Percentiles rank a stretch among this genome's conserved stretches.
These are phyloP conservation scores for Actenoides hombroni DNA, from an alignment of 2,113 vertebrate species.

Conservation along the genomic window DNA sequence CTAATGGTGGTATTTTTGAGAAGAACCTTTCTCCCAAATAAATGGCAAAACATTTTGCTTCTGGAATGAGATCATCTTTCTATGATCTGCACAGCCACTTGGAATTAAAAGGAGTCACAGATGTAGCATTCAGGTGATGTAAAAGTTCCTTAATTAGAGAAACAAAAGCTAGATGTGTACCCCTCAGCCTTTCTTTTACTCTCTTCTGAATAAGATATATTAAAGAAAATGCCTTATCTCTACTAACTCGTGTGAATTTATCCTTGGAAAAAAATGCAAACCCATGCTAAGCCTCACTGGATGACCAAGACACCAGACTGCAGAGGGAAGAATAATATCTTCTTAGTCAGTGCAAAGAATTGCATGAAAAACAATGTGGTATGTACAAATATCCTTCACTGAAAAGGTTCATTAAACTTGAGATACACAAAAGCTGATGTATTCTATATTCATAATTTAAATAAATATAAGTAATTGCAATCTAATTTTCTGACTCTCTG, in stretches of 20 bases:
- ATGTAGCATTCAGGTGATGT: neutral
- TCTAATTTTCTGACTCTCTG: neutral
- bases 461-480: neutral
- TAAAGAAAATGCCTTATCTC: slow-evolving; percentile 12
- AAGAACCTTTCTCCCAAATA: neutral
- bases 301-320: neutral
- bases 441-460: neutral
- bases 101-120: neutral
- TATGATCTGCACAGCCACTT: neutral
- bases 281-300: neutral
- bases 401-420: neutral
- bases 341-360: slow-evolving; percentile 15
- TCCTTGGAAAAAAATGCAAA: neutral
- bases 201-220: neutral
- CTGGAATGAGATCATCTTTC: neutral
- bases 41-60: neutral
- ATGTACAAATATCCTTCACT: neutral
- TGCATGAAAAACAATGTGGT: neutral
- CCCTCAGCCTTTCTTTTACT: neutral
- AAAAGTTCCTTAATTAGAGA: neutral
- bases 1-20: neutral
- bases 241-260: neutral
- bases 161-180: neutral
- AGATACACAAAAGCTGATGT: neutral
- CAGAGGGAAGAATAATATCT: neutral